A percentile compares a stretch with the other conserved stretches of the same genome.
These are phyloP conservation scores for Forbesichthys agassizii DNA, from an alignment of 2,113 vertebrate genomes.

Conservation along the genomic window DNA sequence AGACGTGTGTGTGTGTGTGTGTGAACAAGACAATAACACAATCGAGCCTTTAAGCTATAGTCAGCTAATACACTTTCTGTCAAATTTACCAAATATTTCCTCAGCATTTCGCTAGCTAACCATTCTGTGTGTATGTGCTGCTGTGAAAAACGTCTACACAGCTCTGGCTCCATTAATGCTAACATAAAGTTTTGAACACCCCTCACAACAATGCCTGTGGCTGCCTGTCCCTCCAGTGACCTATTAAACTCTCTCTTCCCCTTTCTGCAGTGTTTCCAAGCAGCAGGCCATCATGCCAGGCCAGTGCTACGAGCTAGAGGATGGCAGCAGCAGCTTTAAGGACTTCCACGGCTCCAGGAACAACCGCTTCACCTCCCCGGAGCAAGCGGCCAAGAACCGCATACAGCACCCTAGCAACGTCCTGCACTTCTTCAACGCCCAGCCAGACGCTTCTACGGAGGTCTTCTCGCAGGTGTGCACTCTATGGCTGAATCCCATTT, in stretches of 20 bases:
- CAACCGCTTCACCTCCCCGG: conserved; percentile 91
- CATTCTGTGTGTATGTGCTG: too few relatives aligned
- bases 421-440: conserved; percentile 94
- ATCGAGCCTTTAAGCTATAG: too few relatives aligned
- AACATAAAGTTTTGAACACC: too few relatives aligned
- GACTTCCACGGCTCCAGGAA: conserved; percentile 93
- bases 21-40: too few relatives aligned
- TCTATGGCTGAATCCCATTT: neutral
- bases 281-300: conserved; percentile 93
- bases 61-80: too few relatives aligned
- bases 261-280: conserved; percentile 85
- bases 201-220: too few relatives aligned
- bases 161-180: too few relatives aligned
- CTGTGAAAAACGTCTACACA: too few relatives aligned
- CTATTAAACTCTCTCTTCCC: neutral
- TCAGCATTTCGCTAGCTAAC: too few relatives aligned
- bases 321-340: conserved; percentile 90
- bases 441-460: conserved; percentile 85
- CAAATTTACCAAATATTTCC: too few relatives aligned
- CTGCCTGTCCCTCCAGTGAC: too few relatives aligned
- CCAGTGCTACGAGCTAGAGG: conserved; percentile 91
- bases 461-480: conserved; percentile 84
- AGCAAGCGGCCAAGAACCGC: conserved; percentile 95
- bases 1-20: too few relatives aligned
- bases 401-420: conserved; percentile 96